These are phyloP conservation scores for Paramormyrops hopkinsi DNA, from an alignment of 2,797 vertebrate species.

Conservation along the genomic window DNA sequence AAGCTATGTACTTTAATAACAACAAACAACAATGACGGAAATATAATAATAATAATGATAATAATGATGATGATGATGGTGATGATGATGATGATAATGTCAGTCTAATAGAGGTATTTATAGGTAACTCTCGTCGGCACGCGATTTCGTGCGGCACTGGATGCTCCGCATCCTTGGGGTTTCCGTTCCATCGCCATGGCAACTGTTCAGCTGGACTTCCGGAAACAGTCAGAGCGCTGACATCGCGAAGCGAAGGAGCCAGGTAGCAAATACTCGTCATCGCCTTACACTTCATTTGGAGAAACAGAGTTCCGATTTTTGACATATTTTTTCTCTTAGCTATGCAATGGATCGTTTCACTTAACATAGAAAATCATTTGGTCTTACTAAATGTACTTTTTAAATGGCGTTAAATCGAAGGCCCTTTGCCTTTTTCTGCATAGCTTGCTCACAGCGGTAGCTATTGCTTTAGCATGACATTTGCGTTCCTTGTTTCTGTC, in stretches of 20 bases:
- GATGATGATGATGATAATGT: background rate
- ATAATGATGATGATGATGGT: background rate
- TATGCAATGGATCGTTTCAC: background rate
- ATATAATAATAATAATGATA: background rate
- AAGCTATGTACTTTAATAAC: background rate
- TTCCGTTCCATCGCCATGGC: constrained; percentile 1
- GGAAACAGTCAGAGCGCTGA: constrained; percentile 16
- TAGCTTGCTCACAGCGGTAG: background rate
- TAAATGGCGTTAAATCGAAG: background rate
- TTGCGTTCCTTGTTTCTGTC: background rate
- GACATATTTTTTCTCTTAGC: background rate
- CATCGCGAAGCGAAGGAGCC: background rate
- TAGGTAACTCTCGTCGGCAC: background rate
- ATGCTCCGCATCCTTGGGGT: background rate
- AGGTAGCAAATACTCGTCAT: background rate
- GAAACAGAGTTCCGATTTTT: background rate
- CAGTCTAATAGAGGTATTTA: background rate
- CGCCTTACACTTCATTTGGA: background rate
- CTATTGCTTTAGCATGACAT: background rate
- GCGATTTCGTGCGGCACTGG: background rate
- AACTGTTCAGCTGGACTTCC: constrained; percentile 8
- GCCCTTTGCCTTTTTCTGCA: background rate
- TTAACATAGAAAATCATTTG: background rate
- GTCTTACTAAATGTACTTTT: background rate
- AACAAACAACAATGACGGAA: background rate